Percentiles rank a stretch among this genome's conserved stretches.
phyloP scores from a whole-genome alignment of 1,140 invertebrate species.

The Papilio polytes region DNA sequence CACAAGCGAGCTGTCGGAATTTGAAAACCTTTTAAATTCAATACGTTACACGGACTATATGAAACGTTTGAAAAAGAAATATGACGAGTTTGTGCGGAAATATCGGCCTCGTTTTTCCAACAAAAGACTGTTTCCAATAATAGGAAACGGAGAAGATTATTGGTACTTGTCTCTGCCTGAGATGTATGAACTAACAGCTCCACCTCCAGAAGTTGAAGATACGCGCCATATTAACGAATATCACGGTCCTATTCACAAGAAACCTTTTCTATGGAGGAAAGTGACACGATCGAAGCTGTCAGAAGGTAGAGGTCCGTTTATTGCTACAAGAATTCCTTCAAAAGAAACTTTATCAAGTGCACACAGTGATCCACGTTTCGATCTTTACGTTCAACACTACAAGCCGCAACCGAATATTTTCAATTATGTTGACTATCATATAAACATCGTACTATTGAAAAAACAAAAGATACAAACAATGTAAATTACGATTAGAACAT shows the following conservation, averaged over 20 bases:
- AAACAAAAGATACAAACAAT: slow-evolving; percentile 71
- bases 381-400: slow-evolving; percentile 74
- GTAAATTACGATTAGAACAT: background rate
- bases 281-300: slow-evolving; percentile 46
- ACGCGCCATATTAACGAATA: slow-evolving; percentile 61
- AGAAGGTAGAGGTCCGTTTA: slow-evolving; percentile 66
- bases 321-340: slow-evolving; percentile 42
- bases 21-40: slow-evolving; percentile 78
- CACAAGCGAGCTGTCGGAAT: slow-evolving; percentile 69
- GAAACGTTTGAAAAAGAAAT: slow-evolving; percentile 74
- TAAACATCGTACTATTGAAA: slow-evolving; percentile 68
- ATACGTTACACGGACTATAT: slow-evolving; percentile 80
- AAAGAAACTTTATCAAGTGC: slow-evolving; percentile 36
- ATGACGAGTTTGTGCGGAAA: slow-evolving; percentile 73
- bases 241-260: slow-evolving; percentile 64
- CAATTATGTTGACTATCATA: slow-evolving; percentile 77
- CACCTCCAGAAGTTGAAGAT: slow-evolving; percentile 50
- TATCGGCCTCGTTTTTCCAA: slow-evolving; percentile 68
- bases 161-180: slow-evolving; percentile 79
- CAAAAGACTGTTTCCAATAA: slow-evolving; percentile 75
- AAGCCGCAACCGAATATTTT: slow-evolving; percentile 73
- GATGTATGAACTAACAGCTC: slow-evolving; percentile 74
- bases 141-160: slow-evolving; percentile 76
- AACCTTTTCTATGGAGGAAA: slow-evolving; percentile 74
- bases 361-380: slow-evolving; percentile 67